Conservation (phyloP, 2,113 vertebrate genomes). For the Crotalus horridus region DNA sequence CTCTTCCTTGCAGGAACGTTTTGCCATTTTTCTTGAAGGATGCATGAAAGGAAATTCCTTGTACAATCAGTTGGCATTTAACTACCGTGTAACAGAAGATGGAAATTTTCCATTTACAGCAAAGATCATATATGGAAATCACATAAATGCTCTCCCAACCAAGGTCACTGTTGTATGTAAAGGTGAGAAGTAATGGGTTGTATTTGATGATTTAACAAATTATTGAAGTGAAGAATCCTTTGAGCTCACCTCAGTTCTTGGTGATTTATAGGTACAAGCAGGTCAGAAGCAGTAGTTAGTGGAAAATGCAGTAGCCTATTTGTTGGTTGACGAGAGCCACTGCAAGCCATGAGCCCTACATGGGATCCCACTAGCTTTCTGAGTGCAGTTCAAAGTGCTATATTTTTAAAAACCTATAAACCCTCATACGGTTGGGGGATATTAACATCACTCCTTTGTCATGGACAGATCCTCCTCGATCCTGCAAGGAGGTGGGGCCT, state of each 20-base stretch:
- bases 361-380: too few relatives aligned
- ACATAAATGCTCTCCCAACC: constrained; percentile 58
- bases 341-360: neutral
- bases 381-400: neutral
- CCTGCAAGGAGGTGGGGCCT: neutral
- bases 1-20: constrained; percentile 43
- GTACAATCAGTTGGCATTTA: constrained; percentile 64
- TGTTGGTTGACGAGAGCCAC: neutral
- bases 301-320: neutral
- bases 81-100: constrained; percentile 34
- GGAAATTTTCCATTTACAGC: constrained; percentile 28
- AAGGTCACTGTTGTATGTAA: constrained; percentile 31
- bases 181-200: constrained; percentile 44
- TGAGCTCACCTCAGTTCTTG: neutral
- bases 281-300: neutral
- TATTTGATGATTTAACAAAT: neutral
- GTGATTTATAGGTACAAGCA: neutral
- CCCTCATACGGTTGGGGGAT: neutral
- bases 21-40: constrained; percentile 42
- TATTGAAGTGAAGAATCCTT: neutral
- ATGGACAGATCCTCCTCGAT: neutral
- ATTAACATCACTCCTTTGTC: neutral
- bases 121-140: constrained; percentile 58
- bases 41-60: constrained; percentile 63
- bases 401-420: neutral